phyloP scores from a whole-genome alignment of 2,797 vertebrate species.

The Sciaenops ocellatus region DNA sequence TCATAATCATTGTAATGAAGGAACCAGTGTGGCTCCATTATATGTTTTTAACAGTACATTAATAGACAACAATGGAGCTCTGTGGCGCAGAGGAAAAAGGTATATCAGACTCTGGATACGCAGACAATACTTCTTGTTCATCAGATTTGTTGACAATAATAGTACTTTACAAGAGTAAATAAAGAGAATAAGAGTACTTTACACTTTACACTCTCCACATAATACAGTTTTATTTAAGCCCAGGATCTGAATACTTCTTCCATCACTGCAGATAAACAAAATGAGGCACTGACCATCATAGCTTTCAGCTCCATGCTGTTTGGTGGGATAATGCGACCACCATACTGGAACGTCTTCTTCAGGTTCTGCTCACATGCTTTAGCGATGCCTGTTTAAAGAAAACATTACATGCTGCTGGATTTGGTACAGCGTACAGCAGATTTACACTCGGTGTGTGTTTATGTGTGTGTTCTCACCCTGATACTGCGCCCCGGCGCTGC shows the following conservation, averaged over 20 bases:
- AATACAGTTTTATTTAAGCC: background rate
- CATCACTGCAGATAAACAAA: slow-evolving; percentile 5
- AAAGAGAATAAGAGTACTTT: background rate
- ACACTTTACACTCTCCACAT: too few relatives aligned
- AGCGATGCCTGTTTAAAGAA: slow-evolving; percentile 88
- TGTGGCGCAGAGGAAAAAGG: background rate
- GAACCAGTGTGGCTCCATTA: background rate
- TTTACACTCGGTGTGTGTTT: background rate
- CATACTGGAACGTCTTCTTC: slow-evolving; percentile 91
- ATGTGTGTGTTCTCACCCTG: slow-evolving; percentile 85
- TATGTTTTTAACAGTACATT: slow-evolving; percentile 25
- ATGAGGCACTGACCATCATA: slow-evolving; percentile 90
- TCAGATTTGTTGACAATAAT: background rate
- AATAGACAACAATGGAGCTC: slow-evolving; percentile 11
- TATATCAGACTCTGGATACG: background rate
- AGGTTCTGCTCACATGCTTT: slow-evolving; percentile 97
- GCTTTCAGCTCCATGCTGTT: slow-evolving; percentile 95
- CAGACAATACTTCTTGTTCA: background rate
- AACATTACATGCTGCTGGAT: background rate
- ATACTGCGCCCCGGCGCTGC: slow-evolving; percentile 87
- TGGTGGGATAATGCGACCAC: slow-evolving; percentile 90
- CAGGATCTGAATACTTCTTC: background rate
- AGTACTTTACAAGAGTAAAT: too few relatives aligned
- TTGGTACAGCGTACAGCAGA: slow-evolving; percentile 3
- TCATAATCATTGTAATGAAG: slow-evolving; percentile 11